Conservation (phyloP, 2,888 invertebrate genomes). For the Panopea generosa region DNA sequence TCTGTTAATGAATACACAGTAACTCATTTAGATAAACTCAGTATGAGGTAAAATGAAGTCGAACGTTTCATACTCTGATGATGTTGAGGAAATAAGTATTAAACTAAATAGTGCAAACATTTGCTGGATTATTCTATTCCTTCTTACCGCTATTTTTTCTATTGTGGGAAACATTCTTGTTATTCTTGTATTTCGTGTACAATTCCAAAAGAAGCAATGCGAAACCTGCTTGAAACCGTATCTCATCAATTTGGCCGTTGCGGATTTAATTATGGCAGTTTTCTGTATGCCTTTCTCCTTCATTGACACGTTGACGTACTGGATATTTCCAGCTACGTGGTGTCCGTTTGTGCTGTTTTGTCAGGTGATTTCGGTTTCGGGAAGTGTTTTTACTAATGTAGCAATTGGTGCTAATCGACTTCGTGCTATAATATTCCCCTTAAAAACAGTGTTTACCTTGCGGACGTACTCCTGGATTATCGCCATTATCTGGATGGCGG, state of each 20-base stretch:
- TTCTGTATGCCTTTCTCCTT: slow-evolving; percentile 96
- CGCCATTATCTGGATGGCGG: slow-evolving; percentile 85
- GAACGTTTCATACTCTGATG: too few species aligned
- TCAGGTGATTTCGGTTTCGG: slow-evolving; percentile 86
- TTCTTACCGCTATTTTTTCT: slow-evolving; percentile 84
- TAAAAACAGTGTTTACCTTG: slow-evolving; percentile 85
- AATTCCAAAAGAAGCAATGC: slow-evolving; percentile 17
- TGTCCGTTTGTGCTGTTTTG: slow-evolving; percentile 86
- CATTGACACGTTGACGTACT: slow-evolving; percentile 85
- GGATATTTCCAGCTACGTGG: slow-evolving; percentile 86
- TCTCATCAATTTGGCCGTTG: slow-evolving; percentile 93
- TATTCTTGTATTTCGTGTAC: slow-evolving; percentile 84
- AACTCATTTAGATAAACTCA: too few species aligned
- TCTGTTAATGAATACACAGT: too few species aligned
- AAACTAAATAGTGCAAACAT: slow-evolving; percentile 2
- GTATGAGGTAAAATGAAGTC: too few species aligned
- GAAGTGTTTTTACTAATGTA: slow-evolving; percentile 86
- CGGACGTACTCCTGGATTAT: slow-evolving; percentile 84
- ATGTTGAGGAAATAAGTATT: too few species aligned
- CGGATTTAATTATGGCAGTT: slow-evolving; percentile 95
- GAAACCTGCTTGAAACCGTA: slow-evolving; percentile 86
- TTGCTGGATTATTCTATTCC: slow-evolving; percentile 37
- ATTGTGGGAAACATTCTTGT: slow-evolving; percentile 86
- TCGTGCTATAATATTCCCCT: slow-evolving; percentile 81
- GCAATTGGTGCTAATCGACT: slow-evolving; percentile 86